Evolutionary conservation across 2,888 invertebrate species (phyloP).

Genomic region (Neelides folsomi): DNA sequence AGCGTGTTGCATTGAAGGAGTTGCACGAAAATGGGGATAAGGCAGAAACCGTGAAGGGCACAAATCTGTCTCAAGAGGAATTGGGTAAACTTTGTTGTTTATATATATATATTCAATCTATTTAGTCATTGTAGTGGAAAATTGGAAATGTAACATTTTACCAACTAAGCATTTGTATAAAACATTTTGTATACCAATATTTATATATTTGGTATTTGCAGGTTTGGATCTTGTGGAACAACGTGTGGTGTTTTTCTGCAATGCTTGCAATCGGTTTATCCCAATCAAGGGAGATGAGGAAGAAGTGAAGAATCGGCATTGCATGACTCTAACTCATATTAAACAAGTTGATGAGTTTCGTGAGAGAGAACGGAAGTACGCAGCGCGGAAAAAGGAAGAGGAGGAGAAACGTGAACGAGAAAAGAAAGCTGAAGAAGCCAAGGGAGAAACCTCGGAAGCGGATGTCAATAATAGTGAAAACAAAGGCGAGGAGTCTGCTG

Average conservation of each 20-base stretch:
- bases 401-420: constrained; percentile 12
- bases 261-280: constrained; percentile 29
- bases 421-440: constrained; percentile 16
- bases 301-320: constrained; percentile 24
- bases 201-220: constrained; percentile 6
- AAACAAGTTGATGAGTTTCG: constrained; percentile 29
- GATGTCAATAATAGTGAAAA: background rate
- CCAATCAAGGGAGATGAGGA: constrained; percentile 26
- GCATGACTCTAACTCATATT: constrained; percentile 29
- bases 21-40: constrained; percentile 24
- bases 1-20: constrained; percentile 30
- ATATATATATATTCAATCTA: no score
- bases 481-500: constrained; percentile 3
- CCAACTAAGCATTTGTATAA: no score
- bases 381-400: constrained; percentile 15
- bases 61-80: constrained; percentile 30
- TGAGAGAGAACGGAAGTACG: constrained; percentile 16
- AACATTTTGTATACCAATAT: background rate
- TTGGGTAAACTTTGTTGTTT: constrained; percentile 14
- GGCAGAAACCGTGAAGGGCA: constrained; percentile 29
- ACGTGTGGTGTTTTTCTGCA: constrained; percentile 27
- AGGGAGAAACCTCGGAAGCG: constrained; percentile 11
- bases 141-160: no score
- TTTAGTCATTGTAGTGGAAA: no score
- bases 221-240: constrained; percentile 29